These are phyloP conservation scores for Arctocebus calabarensis DNA, from an alignment of 2,797 vertebrate genomes.

Conservation along the genomic window DNA sequence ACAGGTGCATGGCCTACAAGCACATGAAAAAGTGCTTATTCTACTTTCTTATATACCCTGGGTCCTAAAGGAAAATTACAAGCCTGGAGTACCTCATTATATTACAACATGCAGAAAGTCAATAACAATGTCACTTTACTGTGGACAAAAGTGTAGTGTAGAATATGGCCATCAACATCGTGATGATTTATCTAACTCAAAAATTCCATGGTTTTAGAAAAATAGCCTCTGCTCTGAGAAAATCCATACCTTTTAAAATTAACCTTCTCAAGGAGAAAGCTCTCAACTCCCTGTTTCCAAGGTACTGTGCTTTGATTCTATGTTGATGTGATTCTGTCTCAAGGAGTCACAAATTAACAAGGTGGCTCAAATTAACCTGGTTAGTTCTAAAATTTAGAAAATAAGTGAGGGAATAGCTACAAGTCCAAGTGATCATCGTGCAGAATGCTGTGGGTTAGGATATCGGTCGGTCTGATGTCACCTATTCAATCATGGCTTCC, in stretches of 20 bases:
- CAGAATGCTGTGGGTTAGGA: neutral
- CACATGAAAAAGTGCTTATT: too few species aligned
- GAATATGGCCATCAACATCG: neutral
- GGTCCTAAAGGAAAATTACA: neutral
- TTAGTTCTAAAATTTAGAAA: slow-evolving; percentile 23
- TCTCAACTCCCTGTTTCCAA: neutral
- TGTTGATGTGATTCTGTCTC: neutral
- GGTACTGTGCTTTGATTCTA: neutral
- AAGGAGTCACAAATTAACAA: neutral
- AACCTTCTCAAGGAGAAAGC: neutral
- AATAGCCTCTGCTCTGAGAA: slow-evolving; percentile 27
- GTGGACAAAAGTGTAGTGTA: neutral
- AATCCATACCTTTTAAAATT: neutral
- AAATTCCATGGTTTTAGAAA: slow-evolving; percentile 15
- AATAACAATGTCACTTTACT: neutral
- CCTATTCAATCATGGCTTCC: neutral
- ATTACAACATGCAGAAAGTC: neutral
- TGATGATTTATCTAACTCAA: neutral
- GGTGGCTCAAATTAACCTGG: neutral
- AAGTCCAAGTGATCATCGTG: neutral
- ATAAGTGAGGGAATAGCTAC: neutral
- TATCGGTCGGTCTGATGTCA: neutral
- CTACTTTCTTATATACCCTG: neutral
- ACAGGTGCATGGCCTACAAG: too few species aligned
- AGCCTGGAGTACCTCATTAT: neutral